These are phyloP conservation scores for Cryptocephalus primarius DNA, from an alignment of 2,888 invertebrate species.

Conservation along the genomic window DNA sequence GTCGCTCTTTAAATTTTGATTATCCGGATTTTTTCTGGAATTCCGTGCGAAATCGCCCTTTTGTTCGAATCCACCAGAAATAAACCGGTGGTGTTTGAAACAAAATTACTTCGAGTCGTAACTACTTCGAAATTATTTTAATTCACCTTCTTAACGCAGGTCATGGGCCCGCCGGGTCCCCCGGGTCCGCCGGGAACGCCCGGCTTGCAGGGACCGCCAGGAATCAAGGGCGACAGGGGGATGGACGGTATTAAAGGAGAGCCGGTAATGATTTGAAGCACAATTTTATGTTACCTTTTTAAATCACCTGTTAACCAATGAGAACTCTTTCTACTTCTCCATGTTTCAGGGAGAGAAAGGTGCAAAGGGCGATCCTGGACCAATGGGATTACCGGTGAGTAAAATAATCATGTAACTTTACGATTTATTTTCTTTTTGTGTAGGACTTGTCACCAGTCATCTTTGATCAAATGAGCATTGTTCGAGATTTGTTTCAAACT, in stretches of 20 bases:
- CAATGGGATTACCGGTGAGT: slow-evolving; percentile 93
- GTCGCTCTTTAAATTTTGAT: too few species aligned
- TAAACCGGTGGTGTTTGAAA: too few species aligned
- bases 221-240: slow-evolving; percentile 78
- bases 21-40: neutral
- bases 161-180: slow-evolving; percentile 60
- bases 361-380: slow-evolving; percentile 75
- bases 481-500: too few species aligned
- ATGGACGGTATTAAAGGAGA: slow-evolving; percentile 75
- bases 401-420: neutral
- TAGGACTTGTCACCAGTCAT: too few species aligned
- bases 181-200: slow-evolving; percentile 62
- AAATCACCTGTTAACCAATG: too few species aligned
- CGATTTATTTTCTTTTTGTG: too few species aligned
- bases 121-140: too few species aligned
- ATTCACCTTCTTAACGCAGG: slow-evolving; percentile 25
- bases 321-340: neutral
- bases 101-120: too few species aligned
- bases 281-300: too few species aligned
- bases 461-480: too few species aligned
- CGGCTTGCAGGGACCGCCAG: slow-evolving; percentile 73
- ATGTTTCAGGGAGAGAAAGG: slow-evolving; percentile 67
- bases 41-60: too few species aligned
- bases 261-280: slow-evolving; percentile 35
- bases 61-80: too few species aligned